Base-by-base conservation (phyloP, 2,113 vertebrate species). In the Chloebia gouldiae region DNA sequence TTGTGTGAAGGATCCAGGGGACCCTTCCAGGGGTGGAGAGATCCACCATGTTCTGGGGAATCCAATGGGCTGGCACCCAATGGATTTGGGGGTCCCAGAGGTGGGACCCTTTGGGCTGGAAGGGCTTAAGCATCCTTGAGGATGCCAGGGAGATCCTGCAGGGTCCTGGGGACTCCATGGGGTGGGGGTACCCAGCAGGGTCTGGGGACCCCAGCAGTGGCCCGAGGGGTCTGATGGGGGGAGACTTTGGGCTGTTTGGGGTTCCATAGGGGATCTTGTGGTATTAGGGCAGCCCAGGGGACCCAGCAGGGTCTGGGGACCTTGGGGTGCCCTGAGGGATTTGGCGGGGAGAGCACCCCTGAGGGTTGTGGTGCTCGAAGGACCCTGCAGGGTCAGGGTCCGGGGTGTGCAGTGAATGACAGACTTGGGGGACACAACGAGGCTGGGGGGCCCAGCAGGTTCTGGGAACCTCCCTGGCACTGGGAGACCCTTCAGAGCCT, bases 331-430 rank as follows among this genome's bases (percentile, higher is more conserved):
- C 51, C 81, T 63, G 60, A 61, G 35, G 88, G 69, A 19, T 60
- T 27, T 11, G 53, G 24, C 7, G 14, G 14, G 10, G 9, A 10
- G 18, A 33, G 28, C 20, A 33, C 17, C 51, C 39, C 35, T 25
- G 81, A 4, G 37, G 20, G 3, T 2, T 63, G 76, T 24, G 28
- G 22, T 45, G 27, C 54, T n/a, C 54, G 60, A 50, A 19, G 66
- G 75, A 61, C 68, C 76, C 91, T 83, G 93, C 92, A 71, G 85
- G 94, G 33, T 57, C 78, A 35, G 33, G 37, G 45, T 61, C 51
- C 42, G 3, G 51, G 27, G 12, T 21, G 53, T 31, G 57, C 44
- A 45, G 19, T 21, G 72, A 77, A 2, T 15, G 42, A 7, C 11
- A n/a, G 20, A 15, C 2, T 10, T 7, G 8, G 28, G 39, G 59